These are phyloP conservation scores for Sminthurinus signatus DNA, from an alignment of 1,140 invertebrate genomes.

Conservation along the genomic window DNA sequence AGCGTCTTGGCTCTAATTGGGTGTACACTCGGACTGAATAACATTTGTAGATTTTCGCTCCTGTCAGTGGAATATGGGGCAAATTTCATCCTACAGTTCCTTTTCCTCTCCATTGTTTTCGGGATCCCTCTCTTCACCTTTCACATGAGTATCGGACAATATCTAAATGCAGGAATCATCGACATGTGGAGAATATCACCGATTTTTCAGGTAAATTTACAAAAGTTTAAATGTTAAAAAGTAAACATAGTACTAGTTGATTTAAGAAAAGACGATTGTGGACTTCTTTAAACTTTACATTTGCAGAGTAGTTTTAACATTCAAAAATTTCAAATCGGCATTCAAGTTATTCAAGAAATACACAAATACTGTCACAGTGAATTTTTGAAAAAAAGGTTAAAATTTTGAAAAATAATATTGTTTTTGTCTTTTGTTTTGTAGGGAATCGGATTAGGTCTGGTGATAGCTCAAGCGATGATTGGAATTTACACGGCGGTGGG, in stretches of 20 bases:
- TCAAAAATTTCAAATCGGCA: neutral
- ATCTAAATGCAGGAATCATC: constrained; percentile 71
- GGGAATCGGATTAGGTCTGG: constrained; percentile 74
- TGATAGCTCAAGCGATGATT: constrained; percentile 69
- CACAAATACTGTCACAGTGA: neutral
- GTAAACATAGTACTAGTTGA: no score
- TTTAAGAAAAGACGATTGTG: no score
- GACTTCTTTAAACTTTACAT: no score
- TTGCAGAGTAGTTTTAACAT: no score
- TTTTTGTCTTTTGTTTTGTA: constrained; percentile 41
- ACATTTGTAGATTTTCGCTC: constrained; percentile 79
- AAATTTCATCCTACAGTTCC: constrained; percentile 82
- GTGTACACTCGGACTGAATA: constrained; percentile 78
- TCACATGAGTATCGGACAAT: constrained; percentile 76
- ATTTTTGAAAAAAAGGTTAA: neutral
- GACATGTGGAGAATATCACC: constrained; percentile 92
- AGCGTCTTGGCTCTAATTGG: constrained; percentile 71
- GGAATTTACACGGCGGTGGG: constrained; percentile 81
- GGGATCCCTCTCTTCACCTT: constrained; percentile 80
- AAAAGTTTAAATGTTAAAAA: neutral
- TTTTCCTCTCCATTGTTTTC: constrained; percentile 71
- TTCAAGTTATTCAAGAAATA: neutral
- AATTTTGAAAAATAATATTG: neutral
- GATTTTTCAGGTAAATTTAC: constrained; percentile 62
- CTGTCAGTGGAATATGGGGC: constrained; percentile 80